Base-by-base conservation (phyloP, 2,888 invertebrate species). In the Pseudococcus jackbeardsleyi region DNA sequence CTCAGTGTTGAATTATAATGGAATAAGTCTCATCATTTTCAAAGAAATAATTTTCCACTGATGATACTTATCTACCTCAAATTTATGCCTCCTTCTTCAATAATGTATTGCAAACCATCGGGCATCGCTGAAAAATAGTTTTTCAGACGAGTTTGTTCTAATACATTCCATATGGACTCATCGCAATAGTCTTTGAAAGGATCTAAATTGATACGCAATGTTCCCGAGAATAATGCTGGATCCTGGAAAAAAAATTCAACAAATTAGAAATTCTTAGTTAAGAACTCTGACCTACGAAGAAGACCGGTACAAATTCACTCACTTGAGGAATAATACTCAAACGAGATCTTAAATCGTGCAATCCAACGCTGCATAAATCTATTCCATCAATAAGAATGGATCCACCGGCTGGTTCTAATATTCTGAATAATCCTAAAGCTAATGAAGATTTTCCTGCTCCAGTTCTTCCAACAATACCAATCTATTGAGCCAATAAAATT, bases 151-250 rank as follows among this genome's bases (percentile, higher is more conserved):
- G 98, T 96, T 91, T 96, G 95, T 90, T 97, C 96, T 59, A 99
- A 92, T 39, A 97, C 95, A 87, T 93, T 93, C 98, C 98, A 99
- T 84, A 99, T 92, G 88, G 97, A 95, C 0, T 95, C 95, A 91
- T 99, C 99, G 1, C 93, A 92, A 92, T 96, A 94, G 1, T 92
- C 92, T 90, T 94, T 93, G 92, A 98, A 97, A 3, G 99, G 99
- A 93, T 99, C 99, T 89, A 99, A 93, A 93, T 99, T 99, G 92
- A 96, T 94, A 88, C 98, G 94, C 90, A 99, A 92, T 9, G 95
- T 95, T 85, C 98, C 98, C 39, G 97, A 97, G 93, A 99, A 99
- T 89, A 99, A 93, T 84, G 98, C 97, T 0, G 99, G 98, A 92
- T 99, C 99, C 93, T 99, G 84, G 68, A 1, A 87, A 12, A 39